phyloP scores from a whole-genome alignment of 2,113 vertebrate species.

The Caranx melampygus region DNA sequence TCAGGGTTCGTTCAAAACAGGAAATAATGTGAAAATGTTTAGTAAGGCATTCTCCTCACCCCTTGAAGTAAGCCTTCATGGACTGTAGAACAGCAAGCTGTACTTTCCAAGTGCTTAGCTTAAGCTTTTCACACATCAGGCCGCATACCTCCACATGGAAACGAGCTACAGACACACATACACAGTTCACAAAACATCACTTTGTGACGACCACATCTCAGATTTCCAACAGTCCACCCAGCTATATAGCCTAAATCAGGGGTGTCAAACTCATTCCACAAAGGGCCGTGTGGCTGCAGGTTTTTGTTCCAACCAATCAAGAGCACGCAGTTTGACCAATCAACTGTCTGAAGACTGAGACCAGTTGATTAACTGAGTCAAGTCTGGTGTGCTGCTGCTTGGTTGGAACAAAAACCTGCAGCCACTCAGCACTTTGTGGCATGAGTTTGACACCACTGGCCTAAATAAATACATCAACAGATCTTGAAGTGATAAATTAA shows the following conservation, averaged over 20 bases:
- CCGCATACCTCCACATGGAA: constrained; percentile 91
- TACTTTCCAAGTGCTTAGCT: constrained; percentile 96
- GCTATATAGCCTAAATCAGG: not conserved
- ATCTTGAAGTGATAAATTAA: too few relatives aligned
- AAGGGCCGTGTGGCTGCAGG: too few relatives aligned
- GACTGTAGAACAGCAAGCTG: constrained; percentile 92
- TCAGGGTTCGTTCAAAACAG: not conserved
- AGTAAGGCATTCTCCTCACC: constrained; percentile 78
- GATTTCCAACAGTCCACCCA: not conserved
- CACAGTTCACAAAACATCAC: not conserved
- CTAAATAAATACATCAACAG: too few relatives aligned
- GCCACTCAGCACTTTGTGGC: too few relatives aligned
- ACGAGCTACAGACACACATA: constrained; percentile 80
- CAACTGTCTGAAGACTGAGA: too few relatives aligned
- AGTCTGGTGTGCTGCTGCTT: too few relatives aligned
- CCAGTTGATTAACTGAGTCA: too few relatives aligned
- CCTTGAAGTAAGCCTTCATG: constrained; percentile 94
- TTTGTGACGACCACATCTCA: not conserved
- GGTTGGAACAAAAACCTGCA: too few relatives aligned
- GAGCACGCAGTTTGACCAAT: too few relatives aligned
- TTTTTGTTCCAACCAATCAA: too few relatives aligned
- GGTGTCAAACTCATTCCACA: too few relatives aligned
- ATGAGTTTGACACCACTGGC: too few relatives aligned
- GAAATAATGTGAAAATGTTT: not conserved
- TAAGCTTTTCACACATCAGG: constrained; percentile 93